Evolutionary conservation across 2,888 invertebrate species (phyloP).

Genomic region (Quadroppia sp.): DNA sequence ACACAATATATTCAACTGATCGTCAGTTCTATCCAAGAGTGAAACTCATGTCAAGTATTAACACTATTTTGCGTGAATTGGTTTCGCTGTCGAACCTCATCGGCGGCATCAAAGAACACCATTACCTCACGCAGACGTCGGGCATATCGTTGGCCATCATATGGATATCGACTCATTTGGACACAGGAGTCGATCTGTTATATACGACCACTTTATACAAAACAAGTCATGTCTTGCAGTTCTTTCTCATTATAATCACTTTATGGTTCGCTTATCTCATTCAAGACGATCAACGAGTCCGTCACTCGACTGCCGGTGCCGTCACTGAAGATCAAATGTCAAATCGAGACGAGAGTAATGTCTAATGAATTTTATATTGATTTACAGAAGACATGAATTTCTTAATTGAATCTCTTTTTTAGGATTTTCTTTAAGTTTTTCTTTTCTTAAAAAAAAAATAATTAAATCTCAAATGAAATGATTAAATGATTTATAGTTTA

Average conservation of each 20-base stretch:
- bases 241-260: not conserved
- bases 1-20: not conserved
- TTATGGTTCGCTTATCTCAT: constrained; percentile 20
- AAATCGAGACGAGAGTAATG: too few relatives aligned
- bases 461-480: too few relatives aligned
- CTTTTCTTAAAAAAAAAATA: too few relatives aligned
- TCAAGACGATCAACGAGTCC: not conserved
- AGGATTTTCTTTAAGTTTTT: too few relatives aligned
- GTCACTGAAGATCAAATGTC: too few relatives aligned
- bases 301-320: too few relatives aligned
- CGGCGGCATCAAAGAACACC: not conserved
- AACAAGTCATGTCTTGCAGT: constrained; percentile 21
- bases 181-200: constrained; percentile 10
- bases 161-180: constrained; percentile 22
- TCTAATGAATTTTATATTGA: too few relatives aligned
- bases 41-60: not conserved
- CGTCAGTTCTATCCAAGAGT: not conserved
- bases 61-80: constrained; percentile 8
- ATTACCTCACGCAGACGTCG: constrained; percentile 12
- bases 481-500: too few relatives aligned
- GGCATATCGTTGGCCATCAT: constrained; percentile 24
- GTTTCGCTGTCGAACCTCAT: not conserved
- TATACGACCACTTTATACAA: constrained; percentile 13
- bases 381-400: too few relatives aligned
- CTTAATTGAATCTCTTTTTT: too few relatives aligned